Evolutionary conservation across 2,113 vertebrate species (phyloP).

Genomic region (Petrocephalus microphthalmus): DNA sequence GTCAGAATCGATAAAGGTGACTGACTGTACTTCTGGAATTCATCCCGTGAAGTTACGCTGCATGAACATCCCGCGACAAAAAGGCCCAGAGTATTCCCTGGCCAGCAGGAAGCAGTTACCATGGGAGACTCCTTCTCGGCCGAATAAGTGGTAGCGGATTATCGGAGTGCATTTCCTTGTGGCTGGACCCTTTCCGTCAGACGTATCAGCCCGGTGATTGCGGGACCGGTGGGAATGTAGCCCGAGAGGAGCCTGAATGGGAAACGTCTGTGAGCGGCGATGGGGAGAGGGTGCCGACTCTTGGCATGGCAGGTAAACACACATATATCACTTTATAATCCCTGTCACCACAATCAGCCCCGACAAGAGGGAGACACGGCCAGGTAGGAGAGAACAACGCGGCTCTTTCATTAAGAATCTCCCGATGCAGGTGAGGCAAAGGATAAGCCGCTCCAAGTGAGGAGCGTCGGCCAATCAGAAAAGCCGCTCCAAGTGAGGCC

Average conservation of each 20-base stretch:
- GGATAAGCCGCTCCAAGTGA: conserved; percentile 31
- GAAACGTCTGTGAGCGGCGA: background rate
- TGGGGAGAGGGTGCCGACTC: conserved; percentile 21
- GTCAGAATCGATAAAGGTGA: background rate
- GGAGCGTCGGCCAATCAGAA: conserved; percentile 10
- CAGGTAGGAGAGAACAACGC: conserved; percentile 44
- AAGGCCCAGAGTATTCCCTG: background rate
- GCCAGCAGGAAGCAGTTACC: background rate
- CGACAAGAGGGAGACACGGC: conserved; percentile 23
- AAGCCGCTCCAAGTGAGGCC: conserved; percentile 26
- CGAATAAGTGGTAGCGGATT: conserved; percentile 59
- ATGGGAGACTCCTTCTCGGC: conserved; percentile 37
- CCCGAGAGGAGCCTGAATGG: background rate
- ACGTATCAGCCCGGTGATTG: conserved; percentile 6
- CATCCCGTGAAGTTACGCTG: background rate
- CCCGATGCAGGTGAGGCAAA: conserved; percentile 10
- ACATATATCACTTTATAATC: conserved; percentile 50
- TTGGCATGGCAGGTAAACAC: conserved; percentile 42
- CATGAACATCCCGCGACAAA: background rate
- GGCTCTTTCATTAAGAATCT: conserved; percentile 44
- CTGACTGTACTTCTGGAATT: background rate
- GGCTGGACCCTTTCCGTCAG: conserved; percentile 42
- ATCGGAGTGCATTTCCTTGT: conserved; percentile 41
- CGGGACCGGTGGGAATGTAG: background rate
- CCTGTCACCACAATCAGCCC: conserved; percentile 39